Percentiles rank a stretch among this genome's conserved stretches.
These are phyloP conservation scores for Scaptomyza reducta DNA, from an alignment of 2,888 invertebrate species.

Conservation along the genomic window DNA sequence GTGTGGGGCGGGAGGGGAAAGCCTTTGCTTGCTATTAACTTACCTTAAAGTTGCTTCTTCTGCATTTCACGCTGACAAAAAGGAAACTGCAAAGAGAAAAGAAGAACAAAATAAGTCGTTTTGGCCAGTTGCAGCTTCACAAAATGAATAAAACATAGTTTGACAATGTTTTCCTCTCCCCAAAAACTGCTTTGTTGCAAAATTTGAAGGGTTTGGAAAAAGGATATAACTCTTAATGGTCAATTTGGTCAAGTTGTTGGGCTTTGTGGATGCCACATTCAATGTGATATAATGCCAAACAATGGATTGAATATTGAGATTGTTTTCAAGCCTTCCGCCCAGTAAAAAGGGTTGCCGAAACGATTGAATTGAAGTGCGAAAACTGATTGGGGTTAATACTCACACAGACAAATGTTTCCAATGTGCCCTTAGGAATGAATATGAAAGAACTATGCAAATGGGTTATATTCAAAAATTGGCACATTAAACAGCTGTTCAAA, in stretches of 20 bases:
- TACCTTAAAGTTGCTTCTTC: conserved; percentile 47
- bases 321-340: background rate
- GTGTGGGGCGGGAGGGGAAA: no score
- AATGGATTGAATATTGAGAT: no score
- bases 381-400: background rate
- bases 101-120: background rate
- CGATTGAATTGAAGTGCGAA: no score
- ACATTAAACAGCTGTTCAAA: conserved; percentile 12
- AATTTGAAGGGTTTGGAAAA: background rate
- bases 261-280: no score
- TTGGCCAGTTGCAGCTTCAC: background rate
- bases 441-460: conserved; percentile 3
- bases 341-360: background rate
- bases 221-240: background rate
- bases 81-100: conserved; percentile 34
- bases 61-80: conserved; percentile 2
- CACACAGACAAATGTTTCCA: background rate
- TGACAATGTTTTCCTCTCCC: no score
- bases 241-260: background rate
- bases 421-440: conserved; percentile 3
- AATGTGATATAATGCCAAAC: no score
- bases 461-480: background rate
- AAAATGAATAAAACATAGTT: conserved; percentile 20
- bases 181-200: background rate
- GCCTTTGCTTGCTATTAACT: conserved; percentile 28